phyloP scores from a whole-genome alignment of 1,140 invertebrate species.

The Leptinotarsa undecemlineata region DNA sequence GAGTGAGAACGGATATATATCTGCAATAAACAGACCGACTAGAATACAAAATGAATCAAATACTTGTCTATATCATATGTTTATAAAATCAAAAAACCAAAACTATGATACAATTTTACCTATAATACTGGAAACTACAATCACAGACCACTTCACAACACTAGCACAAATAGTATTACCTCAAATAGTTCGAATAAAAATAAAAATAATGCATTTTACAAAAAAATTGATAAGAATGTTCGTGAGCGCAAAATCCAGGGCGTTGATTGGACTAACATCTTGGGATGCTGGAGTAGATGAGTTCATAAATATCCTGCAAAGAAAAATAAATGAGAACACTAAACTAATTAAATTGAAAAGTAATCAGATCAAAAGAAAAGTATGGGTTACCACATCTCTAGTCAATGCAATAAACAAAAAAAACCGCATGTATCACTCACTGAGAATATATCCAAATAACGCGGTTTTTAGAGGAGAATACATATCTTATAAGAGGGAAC shows the following conservation, averaged over 20 bases:
- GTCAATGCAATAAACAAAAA: background rate
- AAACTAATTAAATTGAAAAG: background rate
- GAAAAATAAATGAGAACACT: background rate
- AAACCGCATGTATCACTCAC: background rate
- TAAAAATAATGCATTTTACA: background rate
- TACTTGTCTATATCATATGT: background rate
- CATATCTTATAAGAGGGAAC: no score
- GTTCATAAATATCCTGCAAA: background rate
- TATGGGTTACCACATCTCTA: background rate
- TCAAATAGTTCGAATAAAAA: background rate
- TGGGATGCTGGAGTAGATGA: background rate
- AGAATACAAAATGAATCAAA: background rate
- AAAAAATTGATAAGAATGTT: background rate
- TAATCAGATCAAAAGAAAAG: background rate
- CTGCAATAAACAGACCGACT: conserved; percentile 7
- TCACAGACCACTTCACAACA: background rate
- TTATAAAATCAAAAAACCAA: background rate
- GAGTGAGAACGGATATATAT: background rate
- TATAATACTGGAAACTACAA: background rate
- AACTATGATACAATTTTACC: background rate
- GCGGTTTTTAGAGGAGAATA: no score
- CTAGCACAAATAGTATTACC: background rate
- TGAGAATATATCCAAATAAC: no score
- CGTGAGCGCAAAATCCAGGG: background rate
- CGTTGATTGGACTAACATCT: background rate